Evolutionary conservation across 2,113 vertebrate genomes (phyloP), one percentile per base, ranked within the genome.

Genomic region (Bucco capensis): DNA sequence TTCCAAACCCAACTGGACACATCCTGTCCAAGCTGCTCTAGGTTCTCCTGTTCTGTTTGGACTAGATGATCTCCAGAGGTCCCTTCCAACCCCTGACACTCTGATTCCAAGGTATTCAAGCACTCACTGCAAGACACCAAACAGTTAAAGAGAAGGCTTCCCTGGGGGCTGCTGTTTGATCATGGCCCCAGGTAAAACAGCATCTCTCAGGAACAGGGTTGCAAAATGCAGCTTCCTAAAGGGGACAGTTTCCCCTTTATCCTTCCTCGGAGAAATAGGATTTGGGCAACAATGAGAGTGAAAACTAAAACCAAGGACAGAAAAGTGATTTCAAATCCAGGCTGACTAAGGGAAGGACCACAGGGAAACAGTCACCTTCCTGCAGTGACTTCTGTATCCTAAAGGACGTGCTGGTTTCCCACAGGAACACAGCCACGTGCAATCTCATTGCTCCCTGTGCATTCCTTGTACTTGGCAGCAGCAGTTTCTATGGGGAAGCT

Each of bases 401-500:
- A 2, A 37, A 54, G 53, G 44, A 57, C 0, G 0, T 1, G 27
- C 53, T 2, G 75, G 9, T 60, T 47, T 24, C 61, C 53, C 42
- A 27, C 30, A 10, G 28, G 38, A 33, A 6, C 3, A 0, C 14
- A 19, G 57, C 6, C 16, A 0, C 1, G 15, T 3, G 0, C 10
- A 0, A 4, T 3, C 49, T 53, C 1, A 0, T 10, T 8, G 8
- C 4, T 24, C 64, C 57, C 49, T 3, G 1, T 7, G 5, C 0
- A 7, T 0, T 5, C 0, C 2, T 0, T 4, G n/a, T 0, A 13
- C 12, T 44, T 2, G 24, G 73, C 70, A 35, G 73, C 16, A 2
- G 30, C 1, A 19, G n/a, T 77, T 70, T 54, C 85, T 31, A 7
- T 1, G 38, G 64, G 72, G 58, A 58, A 71, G 47, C 72, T 28